Evolutionary conservation across 2,797 vertebrate genomes (phyloP).

Genomic region (Neostethus bicornis): DNA sequence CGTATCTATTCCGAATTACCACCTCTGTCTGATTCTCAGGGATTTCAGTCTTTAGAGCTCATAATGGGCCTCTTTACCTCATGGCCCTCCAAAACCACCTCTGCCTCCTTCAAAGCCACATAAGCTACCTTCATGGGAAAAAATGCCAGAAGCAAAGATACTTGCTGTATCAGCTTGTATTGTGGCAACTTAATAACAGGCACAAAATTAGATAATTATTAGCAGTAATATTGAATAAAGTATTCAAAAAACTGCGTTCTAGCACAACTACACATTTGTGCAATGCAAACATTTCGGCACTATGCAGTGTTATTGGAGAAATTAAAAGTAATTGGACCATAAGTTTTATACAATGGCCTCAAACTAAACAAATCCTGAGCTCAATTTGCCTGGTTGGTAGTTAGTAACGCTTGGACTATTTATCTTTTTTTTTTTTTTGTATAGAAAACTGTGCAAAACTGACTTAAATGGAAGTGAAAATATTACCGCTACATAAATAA

Average conservation of each 20-base stretch:
- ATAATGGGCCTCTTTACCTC: slow-evolving; percentile 53
- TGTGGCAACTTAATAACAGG: slow-evolving; percentile 71
- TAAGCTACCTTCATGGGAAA: slow-evolving; percentile 62
- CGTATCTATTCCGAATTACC: slow-evolving; percentile 36
- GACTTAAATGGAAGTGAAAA: too few relatives aligned
- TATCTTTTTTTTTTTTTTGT: too few relatives aligned
- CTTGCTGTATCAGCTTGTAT: slow-evolving; percentile 72
- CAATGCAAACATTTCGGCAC: neutral
- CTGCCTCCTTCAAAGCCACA: slow-evolving; percentile 64
- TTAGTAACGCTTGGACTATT: too few relatives aligned
- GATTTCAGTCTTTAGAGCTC: slow-evolving; percentile 56
- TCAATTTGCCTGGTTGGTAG: too few relatives aligned
- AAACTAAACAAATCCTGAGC: too few relatives aligned
- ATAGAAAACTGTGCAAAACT: too few relatives aligned
- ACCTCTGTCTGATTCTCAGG: slow-evolving; percentile 29
- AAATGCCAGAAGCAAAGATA: slow-evolving; percentile 45
- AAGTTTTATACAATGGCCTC: too few relatives aligned
- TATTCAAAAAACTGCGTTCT: slow-evolving; percentile 35
- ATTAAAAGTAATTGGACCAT: too few relatives aligned
- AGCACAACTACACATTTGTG: slow-evolving; percentile 21
- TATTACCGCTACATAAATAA: too few relatives aligned
- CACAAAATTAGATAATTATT: slow-evolving; percentile 60
- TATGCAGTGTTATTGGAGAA: too few relatives aligned
- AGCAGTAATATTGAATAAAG: slow-evolving; percentile 53
- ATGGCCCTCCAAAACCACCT: slow-evolving; percentile 15